phyloP scores from a whole-genome alignment of 2,888 invertebrate species.

The Leptinotarsa peninsularis region DNA sequence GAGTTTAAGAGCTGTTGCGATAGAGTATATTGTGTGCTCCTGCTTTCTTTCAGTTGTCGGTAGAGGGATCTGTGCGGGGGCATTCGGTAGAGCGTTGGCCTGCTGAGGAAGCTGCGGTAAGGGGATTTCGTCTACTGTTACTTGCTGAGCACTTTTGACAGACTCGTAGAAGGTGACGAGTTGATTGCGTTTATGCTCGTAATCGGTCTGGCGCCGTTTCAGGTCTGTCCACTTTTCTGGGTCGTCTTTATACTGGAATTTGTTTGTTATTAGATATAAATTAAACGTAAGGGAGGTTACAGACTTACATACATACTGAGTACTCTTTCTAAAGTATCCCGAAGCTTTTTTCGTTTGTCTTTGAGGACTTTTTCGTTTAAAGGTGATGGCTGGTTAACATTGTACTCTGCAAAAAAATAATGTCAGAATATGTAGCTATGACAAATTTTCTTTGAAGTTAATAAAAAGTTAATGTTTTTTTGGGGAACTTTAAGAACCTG shows the following conservation, averaged over 20 bases:
- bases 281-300: background rate
- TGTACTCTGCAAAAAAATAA: constrained; percentile 79
- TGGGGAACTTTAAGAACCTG: no score
- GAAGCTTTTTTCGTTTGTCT: constrained; percentile 94
- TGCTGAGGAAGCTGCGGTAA: constrained; percentile 79
- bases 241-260: constrained; percentile 89
- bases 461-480: no score
- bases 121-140: constrained; percentile 95
- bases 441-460: no score
- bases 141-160: constrained; percentile 94
- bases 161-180: constrained; percentile 94
- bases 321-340: constrained; percentile 94
- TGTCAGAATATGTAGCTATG: background rate
- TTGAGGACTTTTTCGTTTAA: constrained; percentile 96
- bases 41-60: constrained; percentile 63
- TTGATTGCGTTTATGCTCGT: constrained; percentile 88
- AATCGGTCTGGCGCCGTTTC: constrained; percentile 91
- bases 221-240: constrained; percentile 93
- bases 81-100: constrained; percentile 49
- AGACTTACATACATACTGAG: constrained; percentile 94
- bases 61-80: constrained; percentile 60
- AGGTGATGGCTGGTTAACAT: constrained; percentile 93
- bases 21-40: constrained; percentile 65
- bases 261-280: background rate
- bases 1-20: constrained; percentile 64